These are phyloP conservation scores for Heterodera filipjevi DNA, from an alignment of 2,888 invertebrate species.

Conservation along the genomic window DNA sequence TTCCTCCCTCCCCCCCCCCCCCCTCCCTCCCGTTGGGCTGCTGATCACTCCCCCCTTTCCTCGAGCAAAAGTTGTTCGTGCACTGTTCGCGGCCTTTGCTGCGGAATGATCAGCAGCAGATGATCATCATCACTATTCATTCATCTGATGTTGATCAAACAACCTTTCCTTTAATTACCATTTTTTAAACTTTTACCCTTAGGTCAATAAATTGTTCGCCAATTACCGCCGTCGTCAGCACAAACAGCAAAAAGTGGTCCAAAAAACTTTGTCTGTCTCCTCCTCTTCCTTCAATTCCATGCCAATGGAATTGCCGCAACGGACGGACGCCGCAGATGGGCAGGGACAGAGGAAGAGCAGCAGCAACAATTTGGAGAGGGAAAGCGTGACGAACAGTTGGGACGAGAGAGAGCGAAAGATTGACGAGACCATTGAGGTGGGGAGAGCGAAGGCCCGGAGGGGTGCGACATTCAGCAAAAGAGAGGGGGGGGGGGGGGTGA, in stretches of 20 bases:
- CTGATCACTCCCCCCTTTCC: too few relatives aligned
- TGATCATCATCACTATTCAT: not conserved
- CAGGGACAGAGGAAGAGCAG: not conserved
- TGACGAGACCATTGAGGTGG: constrained; percentile 13
- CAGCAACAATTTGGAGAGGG: not conserved
- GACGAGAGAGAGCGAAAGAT: constrained; percentile 11
- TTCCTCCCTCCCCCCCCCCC: too few relatives aligned
- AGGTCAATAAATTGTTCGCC: constrained; percentile 29
- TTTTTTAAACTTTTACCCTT: not conserved
- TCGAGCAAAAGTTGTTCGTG: too few relatives aligned
- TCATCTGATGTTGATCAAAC: too few relatives aligned
- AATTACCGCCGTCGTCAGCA: constrained; percentile 30
- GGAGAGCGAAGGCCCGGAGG: too few relatives aligned
- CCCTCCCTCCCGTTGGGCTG: too few relatives aligned
- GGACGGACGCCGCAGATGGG: not conserved
- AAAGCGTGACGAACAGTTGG: not conserved
- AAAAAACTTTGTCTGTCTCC: not conserved
- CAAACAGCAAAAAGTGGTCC: constrained; percentile 19
- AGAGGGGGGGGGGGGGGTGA: not conserved
- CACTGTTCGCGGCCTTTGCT: too few relatives aligned
- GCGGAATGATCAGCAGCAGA: too few relatives aligned
- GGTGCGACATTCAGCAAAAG: too few relatives aligned
- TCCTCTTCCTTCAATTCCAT: not conserved
- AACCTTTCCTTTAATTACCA: too few relatives aligned
- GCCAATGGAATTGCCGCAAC: not conserved